phyloP scores from a whole-genome alignment of 2,797 vertebrate genomes.

The Acrocephalus scirpaceus region DNA sequence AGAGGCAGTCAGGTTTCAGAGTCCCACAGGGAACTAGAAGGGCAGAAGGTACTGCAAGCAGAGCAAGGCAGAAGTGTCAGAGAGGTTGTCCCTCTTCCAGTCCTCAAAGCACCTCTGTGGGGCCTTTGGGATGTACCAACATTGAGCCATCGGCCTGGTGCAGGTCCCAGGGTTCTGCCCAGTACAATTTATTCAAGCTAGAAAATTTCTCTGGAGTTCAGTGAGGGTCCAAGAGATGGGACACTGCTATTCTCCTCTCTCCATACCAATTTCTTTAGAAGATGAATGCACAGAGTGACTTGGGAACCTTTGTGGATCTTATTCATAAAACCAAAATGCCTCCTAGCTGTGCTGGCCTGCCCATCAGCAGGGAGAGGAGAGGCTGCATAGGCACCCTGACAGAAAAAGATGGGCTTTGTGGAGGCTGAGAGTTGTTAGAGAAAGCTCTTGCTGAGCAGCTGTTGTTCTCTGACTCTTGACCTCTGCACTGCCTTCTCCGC shows the following conservation, averaged over 20 bases:
- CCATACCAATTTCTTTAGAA: neutral
- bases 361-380: neutral
- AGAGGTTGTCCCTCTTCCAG: neutral
- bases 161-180: neutral
- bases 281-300: neutral
- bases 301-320: neutral
- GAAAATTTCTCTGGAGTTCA: neutral
- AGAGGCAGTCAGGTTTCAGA: neutral
- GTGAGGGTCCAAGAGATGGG: neutral
- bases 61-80: neutral
- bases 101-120: neutral
- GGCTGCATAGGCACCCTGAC: neutral
- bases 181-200: neutral
- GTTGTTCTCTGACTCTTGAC: neutral
- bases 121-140: neutral
- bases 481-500: neutral
- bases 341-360: neutral
- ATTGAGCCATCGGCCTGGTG: neutral
- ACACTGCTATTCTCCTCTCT: neutral
- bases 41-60: neutral
- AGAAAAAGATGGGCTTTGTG: neutral
- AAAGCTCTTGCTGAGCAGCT: neutral
- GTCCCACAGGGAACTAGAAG: neutral
- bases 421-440: neutral
- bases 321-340: neutral